A percentile compares a stretch with the other conserved stretches of the same genome.
Conservation (phyloP, 2,113 vertebrate species). For the Bufo bufo region DNA sequence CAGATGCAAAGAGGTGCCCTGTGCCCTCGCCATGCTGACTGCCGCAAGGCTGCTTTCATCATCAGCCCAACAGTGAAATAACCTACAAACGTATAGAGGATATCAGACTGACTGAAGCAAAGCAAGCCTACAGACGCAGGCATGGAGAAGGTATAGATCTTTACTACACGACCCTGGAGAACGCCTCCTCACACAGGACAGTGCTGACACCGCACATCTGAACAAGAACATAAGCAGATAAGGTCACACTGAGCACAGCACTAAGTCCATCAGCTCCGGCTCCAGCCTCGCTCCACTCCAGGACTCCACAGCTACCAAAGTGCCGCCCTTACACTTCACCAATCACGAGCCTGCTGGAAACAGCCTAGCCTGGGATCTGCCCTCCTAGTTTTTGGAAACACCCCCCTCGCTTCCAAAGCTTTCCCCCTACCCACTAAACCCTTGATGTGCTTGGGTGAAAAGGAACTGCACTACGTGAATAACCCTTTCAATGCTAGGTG, state of each 20-base stretch:
- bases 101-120: background rate
- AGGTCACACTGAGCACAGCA: constrained; percentile 11
- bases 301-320: constrained; percentile 36
- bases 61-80: no score
- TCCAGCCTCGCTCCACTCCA: constrained; percentile 46
- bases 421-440: constrained; percentile 31
- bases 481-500: constrained; percentile 25
- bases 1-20: no score
- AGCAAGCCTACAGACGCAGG: no score
- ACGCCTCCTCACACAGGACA: background rate
- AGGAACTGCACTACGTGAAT: constrained; percentile 15
- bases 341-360: constrained; percentile 49
- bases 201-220: constrained; percentile 20
- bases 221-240: constrained; percentile 25
- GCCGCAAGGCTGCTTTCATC: no score
- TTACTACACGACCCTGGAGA: background rate
- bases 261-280: constrained; percentile 26
- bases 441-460: constrained; percentile 45
- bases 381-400: constrained; percentile 5
- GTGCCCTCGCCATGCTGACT: no score
- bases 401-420: constrained; percentile 31
- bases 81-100: no score
- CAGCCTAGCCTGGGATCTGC: constrained; percentile 46
- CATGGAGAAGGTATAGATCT: background rate
- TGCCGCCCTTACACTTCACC: constrained; percentile 52